Percentiles rank a stretch among this genome's conserved stretches.
These are phyloP conservation scores for Chaetoderma sp. DNA, from an alignment of 2,888 invertebrate genomes.

Conservation along the genomic window DNA sequence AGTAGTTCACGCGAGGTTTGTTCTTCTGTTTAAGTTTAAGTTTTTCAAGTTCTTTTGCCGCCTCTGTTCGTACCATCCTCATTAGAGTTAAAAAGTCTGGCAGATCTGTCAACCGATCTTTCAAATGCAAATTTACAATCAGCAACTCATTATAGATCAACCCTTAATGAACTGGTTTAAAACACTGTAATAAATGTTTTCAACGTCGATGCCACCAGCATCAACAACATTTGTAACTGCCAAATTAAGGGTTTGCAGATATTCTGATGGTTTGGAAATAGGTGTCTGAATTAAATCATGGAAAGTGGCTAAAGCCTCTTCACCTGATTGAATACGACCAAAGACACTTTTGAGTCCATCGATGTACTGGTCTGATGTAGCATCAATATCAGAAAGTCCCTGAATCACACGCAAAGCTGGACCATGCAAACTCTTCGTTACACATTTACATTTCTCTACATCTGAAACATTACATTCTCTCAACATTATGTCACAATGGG, in stretches of 20 bases:
- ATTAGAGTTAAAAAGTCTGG: background rate
- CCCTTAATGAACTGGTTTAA: conserved; percentile 6
- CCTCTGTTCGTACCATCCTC: background rate
- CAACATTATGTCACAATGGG: too few relatives aligned
- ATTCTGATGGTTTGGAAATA: too few relatives aligned
- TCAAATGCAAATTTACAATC: background rate
- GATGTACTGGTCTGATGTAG: background rate
- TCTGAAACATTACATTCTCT: too few relatives aligned
- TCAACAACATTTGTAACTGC: background rate
- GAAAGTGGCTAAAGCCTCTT: background rate
- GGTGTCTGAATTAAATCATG: background rate
- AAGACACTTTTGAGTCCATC: background rate
- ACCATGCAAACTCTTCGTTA: background rate
- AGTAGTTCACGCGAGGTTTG: too few relatives aligned
- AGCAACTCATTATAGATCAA: background rate
- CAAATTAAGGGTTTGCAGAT: background rate
- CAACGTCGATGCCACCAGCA: background rate
- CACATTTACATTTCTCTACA: background rate
- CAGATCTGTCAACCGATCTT: background rate
- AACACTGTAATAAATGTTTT: background rate
- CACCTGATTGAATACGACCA: background rate
- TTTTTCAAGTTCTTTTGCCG: too few relatives aligned
- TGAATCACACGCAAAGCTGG: conserved; percentile 2
- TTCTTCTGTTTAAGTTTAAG: too few relatives aligned
- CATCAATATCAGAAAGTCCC: background rate